Conservation (phyloP, 2,888 invertebrate species). For the Eudasyphora cyanicolor region DNA sequence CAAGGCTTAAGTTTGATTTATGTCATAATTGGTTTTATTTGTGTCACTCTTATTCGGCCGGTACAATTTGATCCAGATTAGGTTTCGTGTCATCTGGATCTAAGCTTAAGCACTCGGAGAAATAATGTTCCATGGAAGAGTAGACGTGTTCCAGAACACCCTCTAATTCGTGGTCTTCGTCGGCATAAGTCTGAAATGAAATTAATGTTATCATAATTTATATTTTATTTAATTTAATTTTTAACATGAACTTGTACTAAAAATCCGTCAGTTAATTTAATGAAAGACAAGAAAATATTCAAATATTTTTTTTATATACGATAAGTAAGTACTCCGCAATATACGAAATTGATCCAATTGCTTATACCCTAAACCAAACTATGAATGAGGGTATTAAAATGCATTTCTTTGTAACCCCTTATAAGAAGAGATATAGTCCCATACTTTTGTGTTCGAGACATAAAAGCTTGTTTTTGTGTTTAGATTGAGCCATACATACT, state of each 20-base stretch:
- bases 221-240: too few species aligned
- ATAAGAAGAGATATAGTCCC: too few species aligned
- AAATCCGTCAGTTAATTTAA: neutral
- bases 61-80: conserved; percentile 79
- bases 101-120: conserved; percentile 93
- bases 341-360: too few species aligned
- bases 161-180: conserved; percentile 91
- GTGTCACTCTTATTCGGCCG: conserved; percentile 73
- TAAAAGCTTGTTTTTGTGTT: too few species aligned
- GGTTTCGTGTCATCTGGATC: conserved; percentile 88
- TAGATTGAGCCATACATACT: too few species aligned
- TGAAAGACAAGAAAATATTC: neutral
- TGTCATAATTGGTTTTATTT: conserved; percentile 21
- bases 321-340: too few species aligned
- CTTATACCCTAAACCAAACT: too few species aligned
- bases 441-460: too few species aligned
- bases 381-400: too few species aligned
- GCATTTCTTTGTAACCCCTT: too few species aligned
- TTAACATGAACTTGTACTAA: neutral
- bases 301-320: too few species aligned
- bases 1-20: conserved; percentile 60
- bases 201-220: too few species aligned
- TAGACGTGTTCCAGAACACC: conserved; percentile 95
- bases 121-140: conserved; percentile 95
- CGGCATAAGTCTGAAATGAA: conserved; percentile 90